A percentile compares a stretch with the other conserved stretches of the same genome.
These are phyloP conservation scores for Xenotilapia leptura DNA, from an alignment of 2,113 vertebrate genomes.

Conservation along the genomic window DNA sequence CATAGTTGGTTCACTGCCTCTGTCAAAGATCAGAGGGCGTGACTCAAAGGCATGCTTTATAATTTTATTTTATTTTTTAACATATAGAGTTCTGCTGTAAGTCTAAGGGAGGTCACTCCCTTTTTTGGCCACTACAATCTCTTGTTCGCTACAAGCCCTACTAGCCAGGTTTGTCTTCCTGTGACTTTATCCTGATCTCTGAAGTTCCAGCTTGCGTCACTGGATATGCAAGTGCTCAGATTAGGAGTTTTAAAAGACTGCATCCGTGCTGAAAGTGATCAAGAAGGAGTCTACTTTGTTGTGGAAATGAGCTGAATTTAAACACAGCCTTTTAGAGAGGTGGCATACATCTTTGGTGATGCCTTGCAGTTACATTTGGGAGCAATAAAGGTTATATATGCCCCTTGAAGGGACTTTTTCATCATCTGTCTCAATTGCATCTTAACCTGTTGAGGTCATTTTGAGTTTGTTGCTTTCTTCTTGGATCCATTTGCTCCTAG, in stretches of 20 bases:
- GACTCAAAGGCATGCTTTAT: background rate
- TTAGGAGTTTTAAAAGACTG: background rate
- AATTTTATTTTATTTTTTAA: background rate
- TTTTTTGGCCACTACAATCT: background rate
- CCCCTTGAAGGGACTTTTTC: background rate
- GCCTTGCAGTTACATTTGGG: background rate
- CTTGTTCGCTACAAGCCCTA: background rate
- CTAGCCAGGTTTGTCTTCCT: background rate
- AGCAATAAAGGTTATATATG: background rate
- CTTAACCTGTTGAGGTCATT: background rate
- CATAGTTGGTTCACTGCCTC: background rate
- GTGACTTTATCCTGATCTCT: background rate
- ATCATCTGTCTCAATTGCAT: background rate
- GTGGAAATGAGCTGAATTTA: background rate
- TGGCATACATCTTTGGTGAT: background rate
- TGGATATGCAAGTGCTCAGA: background rate
- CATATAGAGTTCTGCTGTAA: background rate
- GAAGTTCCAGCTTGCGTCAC: background rate
- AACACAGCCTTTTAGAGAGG: background rate
- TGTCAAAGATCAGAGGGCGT: background rate
- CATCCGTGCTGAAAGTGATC: background rate
- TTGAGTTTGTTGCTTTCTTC: background rate
- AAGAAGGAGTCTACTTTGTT: background rate
- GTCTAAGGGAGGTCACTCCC: background rate
- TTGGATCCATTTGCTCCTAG: background rate